Conservation (phyloP, 2,888 invertebrate species). For the Stenoptilia bipunctidactyla region DNA sequence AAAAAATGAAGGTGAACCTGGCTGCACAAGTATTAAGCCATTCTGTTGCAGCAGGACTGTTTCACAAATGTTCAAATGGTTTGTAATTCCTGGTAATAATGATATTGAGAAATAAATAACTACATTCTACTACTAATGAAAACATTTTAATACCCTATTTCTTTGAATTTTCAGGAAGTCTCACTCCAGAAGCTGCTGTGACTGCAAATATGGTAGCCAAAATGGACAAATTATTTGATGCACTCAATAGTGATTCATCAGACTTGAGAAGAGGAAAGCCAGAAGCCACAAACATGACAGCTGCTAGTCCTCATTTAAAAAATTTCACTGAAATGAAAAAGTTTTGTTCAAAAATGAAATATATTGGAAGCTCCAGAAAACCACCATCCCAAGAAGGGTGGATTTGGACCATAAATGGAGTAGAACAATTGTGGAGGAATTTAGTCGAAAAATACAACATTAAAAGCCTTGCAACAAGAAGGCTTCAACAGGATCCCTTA, state of each 20-base stretch:
- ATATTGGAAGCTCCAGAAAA: conserved; percentile 10
- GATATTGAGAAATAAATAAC: too few species aligned
- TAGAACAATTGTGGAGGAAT: conserved; percentile 12
- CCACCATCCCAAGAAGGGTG: conserved; percentile 20
- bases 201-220: conserved; percentile 15
- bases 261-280: conserved; percentile 14
- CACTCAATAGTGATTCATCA: conserved; percentile 10
- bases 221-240: conserved; percentile 17
- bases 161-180: conserved; percentile 9
- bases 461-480: conserved; percentile 17
- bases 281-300: conserved; percentile 10
- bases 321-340: conserved; percentile 11
- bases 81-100: not conserved
- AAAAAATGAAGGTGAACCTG: conserved; percentile 3
- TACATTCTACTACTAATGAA: too few species aligned
- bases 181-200: conserved; percentile 11
- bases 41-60: conserved; percentile 3
- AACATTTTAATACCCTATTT: too few species aligned
- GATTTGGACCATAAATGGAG: conserved; percentile 17
- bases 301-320: conserved; percentile 5
- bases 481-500: conserved; percentile 17
- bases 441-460: too few species aligned
- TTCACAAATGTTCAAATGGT: conserved; percentile 1
- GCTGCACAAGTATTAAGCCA: conserved; percentile 5
- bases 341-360: conserved; percentile 11